Conservation (phyloP, 2,888 invertebrate genomes). For the Stenurella melanura region DNA sequence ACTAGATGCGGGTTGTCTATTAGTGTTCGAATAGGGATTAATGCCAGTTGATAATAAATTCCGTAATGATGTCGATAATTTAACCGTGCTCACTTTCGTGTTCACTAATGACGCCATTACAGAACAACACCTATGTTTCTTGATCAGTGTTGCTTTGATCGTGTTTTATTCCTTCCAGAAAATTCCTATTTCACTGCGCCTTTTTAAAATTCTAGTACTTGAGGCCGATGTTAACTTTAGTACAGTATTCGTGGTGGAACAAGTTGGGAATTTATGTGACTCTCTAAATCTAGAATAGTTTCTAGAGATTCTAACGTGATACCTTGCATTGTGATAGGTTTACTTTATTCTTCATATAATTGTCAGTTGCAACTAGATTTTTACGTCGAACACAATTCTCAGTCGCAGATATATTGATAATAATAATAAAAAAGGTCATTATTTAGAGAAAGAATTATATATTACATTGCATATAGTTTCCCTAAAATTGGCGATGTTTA, state of each 20-base stretch:
- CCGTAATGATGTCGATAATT: constrained; percentile 61
- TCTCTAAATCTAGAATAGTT: no score
- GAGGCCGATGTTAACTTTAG: not conserved
- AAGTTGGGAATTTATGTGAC: no score
- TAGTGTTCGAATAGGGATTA: constrained; percentile 51
- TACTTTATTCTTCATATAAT: no score
- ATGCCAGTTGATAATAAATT: constrained; percentile 60
- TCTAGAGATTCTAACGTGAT: no score
- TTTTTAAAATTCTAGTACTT: constrained; percentile 12
- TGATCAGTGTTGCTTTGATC: constrained; percentile 48
- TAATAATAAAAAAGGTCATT: no score
- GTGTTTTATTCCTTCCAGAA: constrained; percentile 44
- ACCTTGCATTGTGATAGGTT: no score
- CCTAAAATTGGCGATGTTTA: no score
- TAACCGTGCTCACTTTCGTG: constrained; percentile 56
- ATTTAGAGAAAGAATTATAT: no score
- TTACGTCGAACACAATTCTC: no score
- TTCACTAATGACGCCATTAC: constrained; percentile 62
- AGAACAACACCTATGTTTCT: constrained; percentile 55
- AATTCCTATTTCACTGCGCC: constrained; percentile 34
- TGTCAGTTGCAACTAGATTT: no score
- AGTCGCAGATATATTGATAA: no score
- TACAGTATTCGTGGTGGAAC: not conserved
- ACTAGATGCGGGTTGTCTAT: constrained; percentile 53
- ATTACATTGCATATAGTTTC: no score